phyloP scores from a whole-genome alignment of 2,797 vertebrate species.

The Cercopithecus diana region DNA sequence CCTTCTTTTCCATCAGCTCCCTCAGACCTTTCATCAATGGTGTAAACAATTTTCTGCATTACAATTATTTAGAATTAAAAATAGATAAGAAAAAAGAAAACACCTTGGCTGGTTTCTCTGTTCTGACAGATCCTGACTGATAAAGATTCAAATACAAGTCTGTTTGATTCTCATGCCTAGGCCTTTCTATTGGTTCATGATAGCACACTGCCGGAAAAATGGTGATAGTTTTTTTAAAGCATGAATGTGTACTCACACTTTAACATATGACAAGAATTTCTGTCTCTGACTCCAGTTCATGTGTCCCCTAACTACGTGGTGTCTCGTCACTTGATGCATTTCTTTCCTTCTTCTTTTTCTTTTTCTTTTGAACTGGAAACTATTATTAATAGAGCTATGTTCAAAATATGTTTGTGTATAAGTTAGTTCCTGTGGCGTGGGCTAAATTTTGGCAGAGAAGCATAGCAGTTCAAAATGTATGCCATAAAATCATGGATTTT shows the following conservation, averaged over 20 bases:
- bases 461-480: not conserved
- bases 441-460: constrained; percentile 39
- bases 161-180: not conserved
- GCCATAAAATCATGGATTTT: not conserved
- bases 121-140: not conserved
- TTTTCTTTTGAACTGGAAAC: not conserved
- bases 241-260: not conserved
- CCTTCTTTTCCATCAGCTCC: not conserved
- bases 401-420: constrained; percentile 9
- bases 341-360: not conserved
- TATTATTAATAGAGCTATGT: not conserved
- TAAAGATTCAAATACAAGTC: not conserved
- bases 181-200: not conserved
- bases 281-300: not conserved
- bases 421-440: constrained; percentile 6
- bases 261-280: not conserved
- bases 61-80: not conserved
- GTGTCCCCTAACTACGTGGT: not conserved
- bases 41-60: not conserved
- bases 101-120: not conserved
- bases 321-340: constrained; percentile 1
- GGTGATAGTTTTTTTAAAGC: not conserved
- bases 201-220: not conserved
- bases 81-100: not conserved
- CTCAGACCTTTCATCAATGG: not conserved